Conservation (phyloP, 2,888 invertebrate genomes). For the Pseudoips prasinana region DNA sequence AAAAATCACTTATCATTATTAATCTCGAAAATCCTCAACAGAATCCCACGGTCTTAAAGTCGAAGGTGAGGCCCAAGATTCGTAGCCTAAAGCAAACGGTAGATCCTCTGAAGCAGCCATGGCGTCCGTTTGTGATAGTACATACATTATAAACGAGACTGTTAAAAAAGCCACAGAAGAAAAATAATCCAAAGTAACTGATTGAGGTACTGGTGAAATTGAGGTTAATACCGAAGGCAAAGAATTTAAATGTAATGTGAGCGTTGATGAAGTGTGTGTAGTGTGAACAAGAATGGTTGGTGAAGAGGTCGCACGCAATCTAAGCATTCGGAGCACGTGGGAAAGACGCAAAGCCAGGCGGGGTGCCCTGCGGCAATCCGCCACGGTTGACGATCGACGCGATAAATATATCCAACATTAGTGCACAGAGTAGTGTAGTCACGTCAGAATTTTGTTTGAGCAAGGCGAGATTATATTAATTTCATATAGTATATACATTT, state of each 20-base stretch:
- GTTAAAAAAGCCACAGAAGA: conserved; percentile 53
- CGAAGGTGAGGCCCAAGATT: conserved; percentile 64
- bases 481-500: too few species aligned
- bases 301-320: conserved; percentile 77
- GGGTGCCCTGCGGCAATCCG: conserved; percentile 66
- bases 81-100: conserved; percentile 78
- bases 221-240: conserved; percentile 19
- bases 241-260: conserved; percentile 30
- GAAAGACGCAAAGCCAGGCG: conserved; percentile 68
- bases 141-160: conserved; percentile 38
- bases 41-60: conserved; percentile 76
- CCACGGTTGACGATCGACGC: conserved; percentile 76
- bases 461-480: conserved; percentile 7
- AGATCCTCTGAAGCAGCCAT: conserved; percentile 75
- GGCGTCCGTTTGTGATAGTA: conserved; percentile 49
- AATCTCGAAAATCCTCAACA: conserved; percentile 46
- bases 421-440: conserved; percentile 61
- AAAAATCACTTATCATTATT: conserved; percentile 57
- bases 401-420: conserved; percentile 78
- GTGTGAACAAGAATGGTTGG: conserved; percentile 56
- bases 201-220: conserved; percentile 39
- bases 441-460: conserved; percentile 37
- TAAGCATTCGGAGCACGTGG: conserved; percentile 79
- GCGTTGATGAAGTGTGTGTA: conserved; percentile 45
- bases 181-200: conserved; percentile 18